Percentiles rank a stretch among this genome's conserved stretches.
These are phyloP conservation scores for Tupaia chinensis DNA, from an alignment of 2,113 vertebrate species.

Conservation along the genomic window DNA sequence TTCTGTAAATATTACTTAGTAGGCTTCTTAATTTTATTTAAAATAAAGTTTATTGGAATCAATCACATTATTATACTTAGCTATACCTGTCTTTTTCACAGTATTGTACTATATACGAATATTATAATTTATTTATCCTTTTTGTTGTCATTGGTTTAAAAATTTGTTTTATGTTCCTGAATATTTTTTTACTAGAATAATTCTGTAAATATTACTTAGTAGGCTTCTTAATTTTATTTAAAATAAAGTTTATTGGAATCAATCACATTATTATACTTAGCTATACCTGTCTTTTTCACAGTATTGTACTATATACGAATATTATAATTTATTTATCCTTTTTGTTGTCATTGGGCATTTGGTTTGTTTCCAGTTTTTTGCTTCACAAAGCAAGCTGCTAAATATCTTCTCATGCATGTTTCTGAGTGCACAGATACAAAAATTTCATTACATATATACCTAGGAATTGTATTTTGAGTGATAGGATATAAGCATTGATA, in stretches of 20 bases:
- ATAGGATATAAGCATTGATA: no score
- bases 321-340: no score
- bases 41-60: not conserved
- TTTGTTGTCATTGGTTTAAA: not conserved
- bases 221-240: not conserved
- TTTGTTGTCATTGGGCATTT: no score
- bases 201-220: not conserved
- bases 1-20: not conserved
- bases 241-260: not conserved
- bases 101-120: no score
- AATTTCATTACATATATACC: not conserved
- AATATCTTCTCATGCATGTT: not conserved
- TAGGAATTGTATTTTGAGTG: not conserved
- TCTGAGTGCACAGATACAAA: not conserved
- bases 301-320: no score
- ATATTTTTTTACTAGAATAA: not conserved
- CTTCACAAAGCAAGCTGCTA: no score
- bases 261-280: not conserved
- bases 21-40: not conserved
- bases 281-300: not conserved
- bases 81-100: not conserved
- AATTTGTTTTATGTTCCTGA: not conserved
- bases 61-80: not conserved
- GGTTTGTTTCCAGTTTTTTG: no score
- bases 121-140: no score